Evolutionary conservation across 2,797 vertebrate genomes (phyloP).

Genomic region (Erpetoichthys calabaricus): DNA sequence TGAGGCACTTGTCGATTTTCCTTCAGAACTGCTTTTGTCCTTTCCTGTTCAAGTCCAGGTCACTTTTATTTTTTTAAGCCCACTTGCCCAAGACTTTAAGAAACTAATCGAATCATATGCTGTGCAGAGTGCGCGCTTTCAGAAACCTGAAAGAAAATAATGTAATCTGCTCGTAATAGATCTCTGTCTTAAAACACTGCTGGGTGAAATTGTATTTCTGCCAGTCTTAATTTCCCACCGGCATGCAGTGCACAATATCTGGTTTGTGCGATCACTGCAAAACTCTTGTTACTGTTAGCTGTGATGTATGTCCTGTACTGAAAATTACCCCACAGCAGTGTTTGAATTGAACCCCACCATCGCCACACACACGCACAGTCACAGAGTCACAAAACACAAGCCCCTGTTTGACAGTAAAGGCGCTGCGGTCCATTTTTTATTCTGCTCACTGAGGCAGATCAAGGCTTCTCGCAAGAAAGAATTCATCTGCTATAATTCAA

Average conservation of each 20-base stretch:
- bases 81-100: neutral
- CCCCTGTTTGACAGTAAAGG: too few relatives aligned
- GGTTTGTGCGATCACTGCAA: neutral
- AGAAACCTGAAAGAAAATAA: neutral
- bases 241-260: neutral
- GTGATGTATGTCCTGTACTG: constrained; percentile 1
- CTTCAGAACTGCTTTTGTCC: neutral
- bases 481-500: too few relatives aligned
- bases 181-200: neutral
- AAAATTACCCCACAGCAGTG: neutral
- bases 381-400: too few relatives aligned
- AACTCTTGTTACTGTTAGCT: constrained; percentile 1
- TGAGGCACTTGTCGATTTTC: too few relatives aligned
- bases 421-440: too few relatives aligned
- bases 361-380: too few relatives aligned
- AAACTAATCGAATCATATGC: neutral
- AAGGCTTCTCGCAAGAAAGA: too few relatives aligned
- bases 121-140: neutral
- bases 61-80: neutral
- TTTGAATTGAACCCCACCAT: neutral
- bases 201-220: neutral
- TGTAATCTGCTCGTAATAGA: constrained; percentile 1
- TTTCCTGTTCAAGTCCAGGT: neutral
- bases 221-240: neutral
- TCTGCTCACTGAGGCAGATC: too few relatives aligned